These are phyloP conservation scores for Chironomus tepperi DNA, from an alignment of 1,140 invertebrate genomes.

Conservation along the genomic window DNA sequence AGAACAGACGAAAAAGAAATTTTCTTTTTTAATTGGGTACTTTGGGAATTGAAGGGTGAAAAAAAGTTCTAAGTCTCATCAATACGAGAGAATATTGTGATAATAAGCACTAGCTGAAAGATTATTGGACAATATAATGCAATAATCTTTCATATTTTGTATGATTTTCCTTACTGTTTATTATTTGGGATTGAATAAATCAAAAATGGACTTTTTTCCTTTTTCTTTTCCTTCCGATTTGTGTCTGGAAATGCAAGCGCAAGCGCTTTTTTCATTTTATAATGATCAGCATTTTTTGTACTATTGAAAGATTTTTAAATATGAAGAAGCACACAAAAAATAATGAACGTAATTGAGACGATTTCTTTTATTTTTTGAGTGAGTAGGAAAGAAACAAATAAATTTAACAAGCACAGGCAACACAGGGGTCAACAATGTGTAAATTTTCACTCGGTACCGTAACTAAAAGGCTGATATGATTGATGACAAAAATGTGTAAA, in stretches of 20 bases:
- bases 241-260: background rate
- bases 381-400: too few relatives aligned
- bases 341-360: too few relatives aligned
- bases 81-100: background rate
- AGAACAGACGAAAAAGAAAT: background rate
- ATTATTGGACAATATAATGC: slow-evolving; percentile 13
- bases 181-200: background rate
- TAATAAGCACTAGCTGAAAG: background rate
- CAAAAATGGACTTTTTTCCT: slow-evolving; percentile 13
- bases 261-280: background rate
- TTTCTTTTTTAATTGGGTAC: slow-evolving; percentile 11
- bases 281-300: too few relatives aligned
- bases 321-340: too few relatives aligned
- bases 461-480: too few relatives aligned
- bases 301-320: too few relatives aligned
- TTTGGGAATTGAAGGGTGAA: slow-evolving; percentile 17
- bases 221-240: background rate
- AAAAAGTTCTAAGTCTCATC: background rate
- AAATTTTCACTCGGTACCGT: too few relatives aligned
- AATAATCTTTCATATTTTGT: slow-evolving; percentile 14
- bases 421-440: too few relatives aligned
- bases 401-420: too few relatives aligned
- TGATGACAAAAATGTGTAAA: too few relatives aligned
- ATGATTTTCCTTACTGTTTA: background rate
- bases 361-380: too few relatives aligned